phyloP scores from a whole-genome alignment of 1,140 invertebrate species.

The Laupala kohalensis region DNA sequence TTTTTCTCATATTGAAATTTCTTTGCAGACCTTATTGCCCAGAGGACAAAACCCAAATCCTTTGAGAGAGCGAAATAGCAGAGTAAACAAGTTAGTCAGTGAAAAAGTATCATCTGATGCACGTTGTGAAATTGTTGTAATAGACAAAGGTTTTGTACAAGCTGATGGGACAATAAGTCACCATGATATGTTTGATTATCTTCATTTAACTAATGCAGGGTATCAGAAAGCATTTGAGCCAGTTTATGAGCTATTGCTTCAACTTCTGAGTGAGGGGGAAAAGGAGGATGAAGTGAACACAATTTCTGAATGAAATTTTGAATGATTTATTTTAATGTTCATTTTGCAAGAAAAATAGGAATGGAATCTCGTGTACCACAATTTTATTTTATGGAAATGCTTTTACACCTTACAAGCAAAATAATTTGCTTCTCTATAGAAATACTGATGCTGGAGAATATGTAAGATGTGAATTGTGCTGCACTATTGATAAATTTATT shows the following conservation, averaged over 20 bases:
- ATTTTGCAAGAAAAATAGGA: too few species aligned
- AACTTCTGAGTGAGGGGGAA: slow-evolving; percentile 60
- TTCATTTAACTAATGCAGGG: slow-evolving; percentile 68
- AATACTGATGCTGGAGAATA: too few species aligned
- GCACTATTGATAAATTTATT: too few species aligned
- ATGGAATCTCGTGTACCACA: too few species aligned
- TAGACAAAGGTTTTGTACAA: slow-evolving; percentile 63
- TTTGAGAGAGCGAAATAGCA: slow-evolving; percentile 55
- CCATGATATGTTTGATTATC: slow-evolving; percentile 79
- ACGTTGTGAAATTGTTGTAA: slow-evolving; percentile 52
- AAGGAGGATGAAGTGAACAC: slow-evolving; percentile 47
- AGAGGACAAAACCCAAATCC: slow-evolving; percentile 69
- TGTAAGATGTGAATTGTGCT: too few species aligned
- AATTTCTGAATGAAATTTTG: background rate
- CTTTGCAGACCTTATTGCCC: slow-evolving; percentile 65
- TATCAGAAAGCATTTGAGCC: slow-evolving; percentile 73
- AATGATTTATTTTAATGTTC: too few species aligned
- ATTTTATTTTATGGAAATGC: too few species aligned
- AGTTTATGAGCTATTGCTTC: slow-evolving; percentile 58
- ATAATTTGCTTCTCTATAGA: too few species aligned
- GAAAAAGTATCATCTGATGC: slow-evolving; percentile 41
- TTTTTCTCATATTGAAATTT: background rate
- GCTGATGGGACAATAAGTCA: slow-evolving; percentile 67
- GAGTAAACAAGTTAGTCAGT: slow-evolving; percentile 58
- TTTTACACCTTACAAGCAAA: too few species aligned